A percentile compares a stretch with the other conserved stretches of the same genome.
phyloP scores from a whole-genome alignment of 2,888 invertebrate genomes.

The Bombylius discolor region DNA sequence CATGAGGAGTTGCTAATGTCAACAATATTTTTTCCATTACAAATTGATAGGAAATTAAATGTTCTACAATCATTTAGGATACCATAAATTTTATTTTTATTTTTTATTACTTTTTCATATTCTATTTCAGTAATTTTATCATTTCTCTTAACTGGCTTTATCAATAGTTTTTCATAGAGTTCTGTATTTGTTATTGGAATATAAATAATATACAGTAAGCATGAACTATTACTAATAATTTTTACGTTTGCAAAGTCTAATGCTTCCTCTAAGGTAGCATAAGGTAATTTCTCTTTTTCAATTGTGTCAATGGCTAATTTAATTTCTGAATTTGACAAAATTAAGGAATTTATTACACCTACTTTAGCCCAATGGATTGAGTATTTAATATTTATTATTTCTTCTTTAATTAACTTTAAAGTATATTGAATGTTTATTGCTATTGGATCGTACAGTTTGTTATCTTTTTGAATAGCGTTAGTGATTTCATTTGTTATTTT shows the following conservation, averaged over 20 bases:
- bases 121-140: too few relatives aligned
- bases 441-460: conserved; percentile 1
- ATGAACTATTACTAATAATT: too few relatives aligned
- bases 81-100: too few relatives aligned
- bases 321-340: conserved; percentile 13
- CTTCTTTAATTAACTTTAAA: conserved; percentile 12
- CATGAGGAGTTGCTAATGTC: too few relatives aligned
- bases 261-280: conserved; percentile 6
- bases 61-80: too few relatives aligned
- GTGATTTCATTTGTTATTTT: neutral
- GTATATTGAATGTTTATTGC: conserved; percentile 8
- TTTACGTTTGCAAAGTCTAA: conserved; percentile 6
- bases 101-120: too few relatives aligned
- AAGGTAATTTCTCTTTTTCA: conserved; percentile 5
- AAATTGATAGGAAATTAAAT: too few relatives aligned
- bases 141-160: too few relatives aligned
- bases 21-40: too few relatives aligned
- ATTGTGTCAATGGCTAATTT: neutral
- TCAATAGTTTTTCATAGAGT: too few relatives aligned
- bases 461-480: neutral
- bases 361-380: conserved; percentile 14
- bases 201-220: too few relatives aligned
- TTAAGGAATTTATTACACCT: conserved; percentile 14
- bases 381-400: conserved; percentile 10
- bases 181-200: too few relatives aligned